Evolutionary conservation across 1,140 invertebrate species (phyloP).

Genomic region (Archivesica marissinica): DNA sequence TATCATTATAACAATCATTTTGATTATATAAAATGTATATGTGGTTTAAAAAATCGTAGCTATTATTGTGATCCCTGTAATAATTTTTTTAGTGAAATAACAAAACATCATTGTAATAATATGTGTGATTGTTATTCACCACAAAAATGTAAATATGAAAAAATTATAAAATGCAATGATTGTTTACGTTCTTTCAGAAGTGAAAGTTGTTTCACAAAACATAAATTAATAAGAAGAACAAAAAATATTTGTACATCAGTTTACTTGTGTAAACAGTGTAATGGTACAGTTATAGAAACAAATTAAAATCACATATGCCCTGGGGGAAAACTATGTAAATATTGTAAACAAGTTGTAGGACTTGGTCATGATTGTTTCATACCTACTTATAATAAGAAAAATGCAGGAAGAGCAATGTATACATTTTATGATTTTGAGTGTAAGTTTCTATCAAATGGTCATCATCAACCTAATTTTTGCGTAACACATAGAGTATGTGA

Average conservation of each 20-base stretch:
- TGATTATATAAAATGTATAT: background rate
- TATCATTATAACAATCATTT: background rate
- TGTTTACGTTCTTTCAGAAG: background rate
- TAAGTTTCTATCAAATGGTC: too few species aligned
- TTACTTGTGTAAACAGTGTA: background rate
- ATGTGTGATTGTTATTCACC: background rate
- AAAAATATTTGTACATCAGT: background rate
- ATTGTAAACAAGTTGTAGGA: background rate
- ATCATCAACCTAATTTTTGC: too few species aligned
- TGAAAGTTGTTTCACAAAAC: background rate
- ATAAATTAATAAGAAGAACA: background rate
- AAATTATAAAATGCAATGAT: background rate
- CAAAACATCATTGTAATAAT: background rate
- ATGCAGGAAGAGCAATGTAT: background rate
- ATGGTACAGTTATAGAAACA: background rate
- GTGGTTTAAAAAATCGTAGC: background rate
- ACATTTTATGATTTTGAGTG: conserved; percentile 15
- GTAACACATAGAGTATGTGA: too few species aligned
- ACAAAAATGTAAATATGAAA: background rate
- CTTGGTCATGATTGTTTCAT: conserved; percentile 6
- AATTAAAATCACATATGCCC: background rate
- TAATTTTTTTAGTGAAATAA: background rate
- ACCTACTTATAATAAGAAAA: background rate
- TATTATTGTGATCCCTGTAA: conserved; percentile 3
- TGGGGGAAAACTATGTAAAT: conserved; percentile 6